A percentile compares a stretch with the other conserved stretches of the same genome.
Conservation (phyloP, 2,113 vertebrate species). For the Carassius auratus region DNA sequence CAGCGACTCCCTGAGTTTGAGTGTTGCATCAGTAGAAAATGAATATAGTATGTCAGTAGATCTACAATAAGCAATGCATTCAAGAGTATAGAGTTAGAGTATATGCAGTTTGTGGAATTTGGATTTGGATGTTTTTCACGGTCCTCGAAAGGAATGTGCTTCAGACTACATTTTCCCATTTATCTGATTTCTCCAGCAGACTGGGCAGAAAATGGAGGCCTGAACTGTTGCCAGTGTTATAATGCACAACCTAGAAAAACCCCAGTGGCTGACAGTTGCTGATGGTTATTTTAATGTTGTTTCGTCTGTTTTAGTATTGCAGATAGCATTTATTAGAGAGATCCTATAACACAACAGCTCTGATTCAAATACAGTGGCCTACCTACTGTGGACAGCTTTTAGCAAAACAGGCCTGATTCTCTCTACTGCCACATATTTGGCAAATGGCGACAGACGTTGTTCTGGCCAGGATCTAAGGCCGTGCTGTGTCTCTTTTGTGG, state of each 20-base stretch:
- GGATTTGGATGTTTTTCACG: background rate
- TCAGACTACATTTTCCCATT: background rate
- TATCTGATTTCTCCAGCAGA: constrained; percentile 10
- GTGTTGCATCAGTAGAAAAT: background rate
- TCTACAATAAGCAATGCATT: background rate
- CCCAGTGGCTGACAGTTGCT: background rate
- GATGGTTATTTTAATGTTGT: background rate
- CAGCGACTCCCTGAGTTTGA: background rate
- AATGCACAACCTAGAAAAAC: background rate
- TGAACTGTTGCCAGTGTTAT: background rate
- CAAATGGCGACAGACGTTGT: background rate
- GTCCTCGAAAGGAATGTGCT: background rate
- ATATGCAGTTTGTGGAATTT: background rate
- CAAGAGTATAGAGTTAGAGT: background rate
- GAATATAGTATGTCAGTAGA: background rate
- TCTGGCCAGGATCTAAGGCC: background rate
- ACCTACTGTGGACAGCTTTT: background rate
- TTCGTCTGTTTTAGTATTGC: background rate
- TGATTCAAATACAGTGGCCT: background rate
- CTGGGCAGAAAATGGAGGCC: background rate
- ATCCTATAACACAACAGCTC: background rate
- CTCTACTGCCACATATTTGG: background rate
- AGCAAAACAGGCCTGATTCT: background rate
- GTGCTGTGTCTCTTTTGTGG: background rate
- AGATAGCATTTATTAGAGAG: background rate